Conservation (phyloP, 2,797 vertebrate species). For the Parotocinclus haroldoi region DNA sequence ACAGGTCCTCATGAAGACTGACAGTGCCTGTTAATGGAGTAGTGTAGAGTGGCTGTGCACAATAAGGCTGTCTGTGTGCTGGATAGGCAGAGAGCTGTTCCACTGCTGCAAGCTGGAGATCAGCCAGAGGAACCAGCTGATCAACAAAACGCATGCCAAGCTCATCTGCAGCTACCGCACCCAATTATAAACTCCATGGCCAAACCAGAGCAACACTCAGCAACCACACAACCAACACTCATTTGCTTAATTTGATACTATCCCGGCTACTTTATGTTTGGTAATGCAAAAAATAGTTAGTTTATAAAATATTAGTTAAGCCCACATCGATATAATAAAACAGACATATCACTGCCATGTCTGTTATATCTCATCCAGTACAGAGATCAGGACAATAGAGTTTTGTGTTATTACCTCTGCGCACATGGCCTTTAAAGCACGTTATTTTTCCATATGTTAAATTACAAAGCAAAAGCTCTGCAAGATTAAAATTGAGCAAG, state of each 20-base stretch:
- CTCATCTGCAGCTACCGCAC: slow-evolving; percentile 1
- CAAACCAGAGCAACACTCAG: slow-evolving; percentile 11
- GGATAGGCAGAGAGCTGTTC: neutral
- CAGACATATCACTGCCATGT: neutral
- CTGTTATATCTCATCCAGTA: neutral
- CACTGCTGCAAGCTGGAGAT: slow-evolving; percentile 24
- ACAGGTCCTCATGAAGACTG: slow-evolving; percentile 24
- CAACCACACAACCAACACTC: too few relatives aligned
- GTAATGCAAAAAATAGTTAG: too few relatives aligned
- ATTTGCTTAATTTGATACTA: neutral
- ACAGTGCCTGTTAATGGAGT: slow-evolving; percentile 32
- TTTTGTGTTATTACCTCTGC: slow-evolving; percentile 31
- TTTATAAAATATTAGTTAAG: too few relatives aligned
- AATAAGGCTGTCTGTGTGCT: slow-evolving; percentile 38
- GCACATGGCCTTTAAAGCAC: slow-evolving; percentile 24
- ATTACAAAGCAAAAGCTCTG: slow-evolving; percentile 26
- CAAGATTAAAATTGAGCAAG: neutral
- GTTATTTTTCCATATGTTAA: slow-evolving; percentile 28
- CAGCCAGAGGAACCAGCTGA: slow-evolving; percentile 16
- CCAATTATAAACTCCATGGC: slow-evolving; percentile 14
- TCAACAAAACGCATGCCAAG: slow-evolving; percentile 20
- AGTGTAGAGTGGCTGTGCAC: slow-evolving; percentile 26
- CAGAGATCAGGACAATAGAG: slow-evolving; percentile 16
- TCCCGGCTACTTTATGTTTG: neutral
- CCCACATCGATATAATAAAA: neutral